Percentiles rank a stretch among this genome's conserved stretches.
phyloP scores from a whole-genome alignment of 2,797 vertebrate genomes.

The Gallirallus australis region DNA sequence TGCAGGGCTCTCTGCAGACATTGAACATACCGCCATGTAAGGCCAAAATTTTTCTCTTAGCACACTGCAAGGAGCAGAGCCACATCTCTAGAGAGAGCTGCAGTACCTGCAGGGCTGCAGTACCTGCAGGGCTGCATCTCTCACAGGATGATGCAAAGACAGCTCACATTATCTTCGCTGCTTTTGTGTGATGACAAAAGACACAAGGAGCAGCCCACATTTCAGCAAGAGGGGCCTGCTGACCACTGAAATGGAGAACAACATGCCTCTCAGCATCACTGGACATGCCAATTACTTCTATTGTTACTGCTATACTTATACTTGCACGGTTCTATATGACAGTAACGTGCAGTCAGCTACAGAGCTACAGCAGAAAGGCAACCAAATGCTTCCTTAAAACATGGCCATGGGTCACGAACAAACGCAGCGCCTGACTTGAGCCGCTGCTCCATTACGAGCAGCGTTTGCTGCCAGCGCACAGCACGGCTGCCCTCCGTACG shows the following conservation, averaged over 20 bases:
- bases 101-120: neutral
- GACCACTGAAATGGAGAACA: rapidly evolving
- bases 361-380: rapidly evolving
- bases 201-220: neutral
- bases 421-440: rapidly evolving
- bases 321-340: no score
- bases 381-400: neutral
- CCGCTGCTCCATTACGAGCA: rapidly evolving
- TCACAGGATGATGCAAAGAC: rapidly evolving
- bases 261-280: rapidly evolving
- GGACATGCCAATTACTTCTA: rapidly evolving
- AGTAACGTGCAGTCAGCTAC: neutral
- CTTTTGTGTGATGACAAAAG: rapidly evolving
- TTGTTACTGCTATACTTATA: no score
- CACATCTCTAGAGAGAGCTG: neutral
- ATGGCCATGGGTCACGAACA: neutral
- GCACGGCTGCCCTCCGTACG: rapidly evolving
- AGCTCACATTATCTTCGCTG: rapidly evolving
- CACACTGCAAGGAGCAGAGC: rapidly evolving
- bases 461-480: rapidly evolving
- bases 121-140: no score
- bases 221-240: neutral
- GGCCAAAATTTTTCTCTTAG: no score
- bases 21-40: neutral
- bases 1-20: neutral